phyloP scores from a whole-genome alignment of 2,113 vertebrate genomes.

The Galeopterus variegatus region DNA sequence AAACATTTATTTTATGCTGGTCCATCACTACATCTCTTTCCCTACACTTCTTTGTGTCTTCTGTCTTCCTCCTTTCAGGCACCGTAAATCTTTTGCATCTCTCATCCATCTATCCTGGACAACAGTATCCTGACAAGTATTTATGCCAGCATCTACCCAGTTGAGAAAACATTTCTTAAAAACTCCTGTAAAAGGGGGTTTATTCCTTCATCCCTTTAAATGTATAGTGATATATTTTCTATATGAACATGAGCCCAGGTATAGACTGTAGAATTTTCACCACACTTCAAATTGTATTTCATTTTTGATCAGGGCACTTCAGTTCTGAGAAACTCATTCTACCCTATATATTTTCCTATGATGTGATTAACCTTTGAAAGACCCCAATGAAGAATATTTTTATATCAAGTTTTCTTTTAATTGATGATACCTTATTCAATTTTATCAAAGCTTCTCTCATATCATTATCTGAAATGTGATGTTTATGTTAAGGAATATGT shows the following conservation, averaged over 20 bases:
- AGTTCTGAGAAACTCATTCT: not conserved
- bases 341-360: not conserved
- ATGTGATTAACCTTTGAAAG: not conserved
- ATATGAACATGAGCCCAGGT: not conserved
- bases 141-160: not conserved
- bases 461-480: not conserved
- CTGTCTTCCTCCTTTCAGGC: not conserved
- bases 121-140: not conserved
- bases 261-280: not conserved
- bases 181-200: not conserved
- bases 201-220: not conserved
- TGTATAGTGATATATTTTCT: not conserved
- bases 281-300: not conserved
- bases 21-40: too few relatives aligned
- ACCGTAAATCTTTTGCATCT: not conserved
- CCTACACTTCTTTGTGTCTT: too few relatives aligned
- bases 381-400: not conserved
- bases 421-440: not conserved
- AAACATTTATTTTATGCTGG: accelerated
- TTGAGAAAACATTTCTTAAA: not conserved
- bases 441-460: not conserved
- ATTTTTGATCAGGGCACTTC: not conserved
- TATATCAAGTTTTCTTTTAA: not conserved
- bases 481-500: not conserved
- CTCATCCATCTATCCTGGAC: not conserved